Conservation (phyloP, 2,797 vertebrate species). For the Xyrichtys novacula region DNA sequence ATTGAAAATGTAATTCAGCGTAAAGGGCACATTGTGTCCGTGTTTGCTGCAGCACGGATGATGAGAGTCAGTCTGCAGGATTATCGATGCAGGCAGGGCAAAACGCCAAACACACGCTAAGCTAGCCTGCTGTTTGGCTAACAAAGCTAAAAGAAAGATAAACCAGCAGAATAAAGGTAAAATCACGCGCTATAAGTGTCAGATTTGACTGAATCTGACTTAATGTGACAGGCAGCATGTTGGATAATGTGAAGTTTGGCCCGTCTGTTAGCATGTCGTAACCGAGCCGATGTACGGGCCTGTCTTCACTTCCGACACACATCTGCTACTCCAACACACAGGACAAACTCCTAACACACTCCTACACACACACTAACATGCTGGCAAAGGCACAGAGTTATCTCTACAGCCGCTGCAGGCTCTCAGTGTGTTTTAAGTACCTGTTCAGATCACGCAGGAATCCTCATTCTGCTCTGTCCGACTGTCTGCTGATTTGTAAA, state of each 20-base stretch:
- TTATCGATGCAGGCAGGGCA: slow-evolving; percentile 25
- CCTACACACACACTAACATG: background rate
- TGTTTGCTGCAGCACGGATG: background rate
- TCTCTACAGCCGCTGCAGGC: too few species aligned
- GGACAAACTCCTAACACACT: slow-evolving; percentile 11
- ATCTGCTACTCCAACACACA: background rate
- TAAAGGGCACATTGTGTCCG: background rate
- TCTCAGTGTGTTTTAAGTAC: slow-evolving; percentile 44
- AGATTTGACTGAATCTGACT: accelerated
- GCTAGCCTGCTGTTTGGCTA: slow-evolving; percentile 11
- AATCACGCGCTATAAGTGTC: background rate
- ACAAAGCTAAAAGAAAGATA: background rate
- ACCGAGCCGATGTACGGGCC: slow-evolving; percentile 51
- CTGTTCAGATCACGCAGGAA: slow-evolving; percentile 71
- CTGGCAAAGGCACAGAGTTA: background rate
- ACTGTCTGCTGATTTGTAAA: slow-evolving; percentile 81
- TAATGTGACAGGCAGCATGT: background rate
- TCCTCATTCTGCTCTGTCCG: slow-evolving; percentile 71
- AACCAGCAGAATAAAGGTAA: background rate
- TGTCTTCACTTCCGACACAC: slow-evolving; percentile 58
- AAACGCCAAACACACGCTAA: slow-evolving; percentile 23
- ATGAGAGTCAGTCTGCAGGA: slow-evolving; percentile 10
- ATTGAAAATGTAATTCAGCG: background rate
- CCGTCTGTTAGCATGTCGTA: slow-evolving; percentile 42
- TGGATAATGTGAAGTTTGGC: slow-evolving; percentile 39